Percentiles rank a stretch among this genome's conserved stretches.
Conservation (phyloP, 64 coral and sea anemone species). For the Anthopleura sola region DNA sequence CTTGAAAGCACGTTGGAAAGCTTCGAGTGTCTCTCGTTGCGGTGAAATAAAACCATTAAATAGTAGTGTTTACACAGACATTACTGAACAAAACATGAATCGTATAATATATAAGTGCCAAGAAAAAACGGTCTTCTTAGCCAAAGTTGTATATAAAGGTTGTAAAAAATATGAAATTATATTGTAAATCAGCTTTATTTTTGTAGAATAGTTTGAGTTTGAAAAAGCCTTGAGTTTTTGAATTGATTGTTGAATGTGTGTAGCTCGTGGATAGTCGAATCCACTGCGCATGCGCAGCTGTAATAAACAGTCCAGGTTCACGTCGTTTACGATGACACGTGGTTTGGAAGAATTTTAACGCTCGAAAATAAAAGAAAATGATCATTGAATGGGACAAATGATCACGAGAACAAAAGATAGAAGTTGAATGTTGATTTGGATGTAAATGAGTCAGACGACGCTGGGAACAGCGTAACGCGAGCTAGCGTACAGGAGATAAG, state of each 20-base stretch:
- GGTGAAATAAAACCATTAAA: not conserved
- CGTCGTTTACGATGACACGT: not conserved
- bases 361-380: not conserved
- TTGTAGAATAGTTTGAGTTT: slow-evolving; percentile 2
- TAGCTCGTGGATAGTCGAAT: not conserved
- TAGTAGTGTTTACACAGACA: not conserved
- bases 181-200: not conserved
- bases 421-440: not conserved
- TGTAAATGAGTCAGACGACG: not conserved
- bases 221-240: not conserved
- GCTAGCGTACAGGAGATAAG: not conserved
- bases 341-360: not conserved
- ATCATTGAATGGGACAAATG: not conserved
- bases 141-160: not conserved
- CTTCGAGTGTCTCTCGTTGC: not conserved
- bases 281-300: not conserved
- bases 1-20: not conserved
- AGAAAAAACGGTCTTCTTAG: not conserved
- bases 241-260: not conserved
- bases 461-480: not conserved
- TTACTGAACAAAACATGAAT: not conserved
- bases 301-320: not conserved
- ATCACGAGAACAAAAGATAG: not conserved
- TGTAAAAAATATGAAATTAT: not conserved
- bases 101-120: not conserved